phyloP scores from a whole-genome alignment of 2,888 invertebrate genomes.

The Drosophila pseudotalamancana region DNA sequence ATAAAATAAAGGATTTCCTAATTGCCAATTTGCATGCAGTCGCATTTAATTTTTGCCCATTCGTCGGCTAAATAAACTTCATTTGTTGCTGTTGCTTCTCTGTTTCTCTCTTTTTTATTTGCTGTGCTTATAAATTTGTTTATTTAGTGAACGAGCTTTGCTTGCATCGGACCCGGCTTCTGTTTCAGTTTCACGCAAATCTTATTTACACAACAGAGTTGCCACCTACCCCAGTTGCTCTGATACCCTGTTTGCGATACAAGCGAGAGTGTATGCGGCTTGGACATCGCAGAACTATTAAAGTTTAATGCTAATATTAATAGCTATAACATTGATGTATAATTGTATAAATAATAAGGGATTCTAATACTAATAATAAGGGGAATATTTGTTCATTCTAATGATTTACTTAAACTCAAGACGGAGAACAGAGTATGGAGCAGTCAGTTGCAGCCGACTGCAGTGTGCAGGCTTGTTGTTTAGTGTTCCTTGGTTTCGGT shows the following conservation, averaged over 20 bases:
- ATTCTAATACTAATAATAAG: too few relatives aligned
- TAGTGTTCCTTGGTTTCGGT: slow-evolving; percentile 18
- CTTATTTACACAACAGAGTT: slow-evolving; percentile 53
- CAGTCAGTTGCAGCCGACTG: neutral
- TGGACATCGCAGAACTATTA: too few relatives aligned
- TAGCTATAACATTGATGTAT: too few relatives aligned
- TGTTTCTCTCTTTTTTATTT: slow-evolving; percentile 14
- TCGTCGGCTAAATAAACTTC: slow-evolving; percentile 72
- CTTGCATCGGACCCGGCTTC: slow-evolving; percentile 20
- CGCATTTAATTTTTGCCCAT: slow-evolving; percentile 72
- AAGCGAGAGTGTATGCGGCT: neutral
- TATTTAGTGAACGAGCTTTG: slow-evolving; percentile 61
- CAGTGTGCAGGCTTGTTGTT: neutral
- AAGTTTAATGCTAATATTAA: too few relatives aligned
- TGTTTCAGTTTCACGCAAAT: slow-evolving; percentile 55
- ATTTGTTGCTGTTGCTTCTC: slow-evolving; percentile 26
- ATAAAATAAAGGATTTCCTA: slow-evolving; percentile 73
- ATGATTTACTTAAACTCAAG: too few relatives aligned
- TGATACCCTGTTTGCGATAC: neutral
- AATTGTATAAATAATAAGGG: too few relatives aligned
- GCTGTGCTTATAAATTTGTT: slow-evolving; percentile 66
- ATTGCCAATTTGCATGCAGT: slow-evolving; percentile 81
- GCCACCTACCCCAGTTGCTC: slow-evolving; percentile 8
- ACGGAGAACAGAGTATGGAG: neutral
- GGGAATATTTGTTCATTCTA: too few relatives aligned